Evolutionary conservation across 2,113 vertebrate species (phyloP).

Genomic region (Litocranius walleri): DNA sequence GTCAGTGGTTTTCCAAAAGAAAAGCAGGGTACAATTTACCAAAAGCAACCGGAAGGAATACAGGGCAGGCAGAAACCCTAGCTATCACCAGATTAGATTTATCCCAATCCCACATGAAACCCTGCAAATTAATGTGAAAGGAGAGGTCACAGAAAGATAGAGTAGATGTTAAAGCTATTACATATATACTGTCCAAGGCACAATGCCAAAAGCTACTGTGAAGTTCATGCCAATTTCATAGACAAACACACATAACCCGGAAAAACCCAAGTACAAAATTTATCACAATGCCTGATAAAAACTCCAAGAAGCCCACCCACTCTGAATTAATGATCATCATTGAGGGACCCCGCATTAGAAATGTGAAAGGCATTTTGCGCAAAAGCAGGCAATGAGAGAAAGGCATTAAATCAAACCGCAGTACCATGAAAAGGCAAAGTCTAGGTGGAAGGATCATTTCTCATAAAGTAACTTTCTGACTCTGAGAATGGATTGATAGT

Average conservation of each 20-base stretch:
- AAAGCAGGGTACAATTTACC: neutral
- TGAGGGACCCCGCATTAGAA: neutral
- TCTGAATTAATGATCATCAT: constrained; percentile 11
- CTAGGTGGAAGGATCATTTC: constrained; percentile 58
- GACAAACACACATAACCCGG: constrained; percentile 1
- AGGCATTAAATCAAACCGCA: constrained; percentile 25
- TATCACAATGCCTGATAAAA: constrained; percentile 32
- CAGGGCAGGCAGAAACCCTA: neutral
- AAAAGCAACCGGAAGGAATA: neutral
- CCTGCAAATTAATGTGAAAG: neutral
- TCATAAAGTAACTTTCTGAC: constrained; percentile 59
- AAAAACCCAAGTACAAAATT: constrained; percentile 13
- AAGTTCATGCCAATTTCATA: constrained; percentile 7
- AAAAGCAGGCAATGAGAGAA: neutral
- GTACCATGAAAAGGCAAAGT: constrained; percentile 42
- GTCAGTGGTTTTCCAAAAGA: neutral
- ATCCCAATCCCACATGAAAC: neutral
- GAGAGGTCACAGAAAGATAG: neutral
- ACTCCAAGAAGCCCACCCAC: neutral
- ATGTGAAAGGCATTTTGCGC: constrained; percentile 39
- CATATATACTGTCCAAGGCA: neutral
- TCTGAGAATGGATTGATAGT: constrained; percentile 27
- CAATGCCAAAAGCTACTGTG: neutral
- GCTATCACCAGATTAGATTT: neutral
- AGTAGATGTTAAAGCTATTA: neutral